Conservation (phyloP, 2,797 vertebrate genomes). For the Pitangus sulphuratus region DNA sequence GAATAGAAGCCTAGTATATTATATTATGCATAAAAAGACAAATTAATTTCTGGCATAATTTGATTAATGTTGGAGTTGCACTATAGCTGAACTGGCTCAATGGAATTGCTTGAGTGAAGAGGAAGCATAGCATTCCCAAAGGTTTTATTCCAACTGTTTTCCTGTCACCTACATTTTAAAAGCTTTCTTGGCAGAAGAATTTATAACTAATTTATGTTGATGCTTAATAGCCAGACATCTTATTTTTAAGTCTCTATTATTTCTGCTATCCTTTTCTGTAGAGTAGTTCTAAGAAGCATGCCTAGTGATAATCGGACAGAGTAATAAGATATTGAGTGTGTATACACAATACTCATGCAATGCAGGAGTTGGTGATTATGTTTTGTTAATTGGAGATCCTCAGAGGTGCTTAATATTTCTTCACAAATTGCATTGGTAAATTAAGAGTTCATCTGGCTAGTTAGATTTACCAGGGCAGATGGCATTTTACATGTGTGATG, state of each 20-base stretch:
- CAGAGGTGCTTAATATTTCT: conserved; percentile 32
- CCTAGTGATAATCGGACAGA: not conserved
- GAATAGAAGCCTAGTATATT: not conserved
- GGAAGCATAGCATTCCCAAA: not conserved
- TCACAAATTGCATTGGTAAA: conserved; percentile 16
- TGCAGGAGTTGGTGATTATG: not conserved
- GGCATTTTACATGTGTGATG: not conserved
- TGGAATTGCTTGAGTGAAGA: not conserved
- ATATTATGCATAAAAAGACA: not conserved
- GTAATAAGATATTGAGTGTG: not conserved
- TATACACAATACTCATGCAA: not conserved
- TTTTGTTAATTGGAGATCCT: not conserved
- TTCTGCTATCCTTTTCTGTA: not conserved
- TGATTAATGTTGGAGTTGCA: not conserved
- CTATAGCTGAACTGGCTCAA: not conserved
- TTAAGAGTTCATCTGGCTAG: conserved; percentile 13
- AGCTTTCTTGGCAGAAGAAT: conserved; percentile 10
- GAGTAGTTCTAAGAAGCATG: not conserved
- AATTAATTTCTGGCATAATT: conserved; percentile 2
- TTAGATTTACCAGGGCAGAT: conserved; percentile 51
- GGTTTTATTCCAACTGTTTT: conserved; percentile 9
- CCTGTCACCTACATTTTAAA: conserved; percentile 5
- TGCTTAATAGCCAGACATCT: not conserved
- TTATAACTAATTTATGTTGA: conserved; percentile 1
- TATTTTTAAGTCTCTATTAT: conserved; percentile 9